Evolutionary conservation across 2,113 vertebrate genomes (phyloP), one percentile per base, ranked within the genome.

Genomic region (Odocoileus virginianus): DNA sequence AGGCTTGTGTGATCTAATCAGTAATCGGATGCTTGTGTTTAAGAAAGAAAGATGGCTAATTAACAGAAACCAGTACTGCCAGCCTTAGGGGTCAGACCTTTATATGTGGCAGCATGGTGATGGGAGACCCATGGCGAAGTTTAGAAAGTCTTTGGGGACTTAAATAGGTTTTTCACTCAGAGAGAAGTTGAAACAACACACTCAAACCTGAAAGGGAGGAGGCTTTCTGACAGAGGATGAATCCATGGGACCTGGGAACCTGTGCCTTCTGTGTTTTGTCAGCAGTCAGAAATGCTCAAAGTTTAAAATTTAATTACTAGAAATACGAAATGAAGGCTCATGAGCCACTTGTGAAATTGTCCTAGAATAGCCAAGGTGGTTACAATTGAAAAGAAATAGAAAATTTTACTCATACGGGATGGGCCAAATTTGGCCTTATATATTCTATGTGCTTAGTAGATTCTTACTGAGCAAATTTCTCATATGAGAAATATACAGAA

Each of bases 41-140:
- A 98, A 98, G 98, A 97, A 98, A 97, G 95, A 98, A 98, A 98
- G 98, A 98, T 97, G 96, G 67, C 97, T 98, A 98, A 98, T 98
- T 93, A 97, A 97, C 11, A 10, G 79, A 86, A 81, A 47, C 28
- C 19, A 25, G 96, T 97, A 97, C 93, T n/a, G 81, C 93, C 85
- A 96, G 79, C 97, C 93, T 98, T 98, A 98, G 97, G 96, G 97
- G 96, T 96, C 92, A 92, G 95, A 94, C 91, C 94, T 94, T 92
- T 47, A 85, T 96, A 0, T 97, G 90, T 96, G 98, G 81, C 81
- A 90, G 96, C 96, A 19, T 96, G 82, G 76, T 96, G 95, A 98
- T 95, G 94, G 97, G 97, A 97, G 50, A 78, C 28, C 71, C 21
- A 43, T 1, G 2, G 7, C 61, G 54, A 47, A 90, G 97, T 98